These are phyloP conservation scores for Opisthograptis luteolata DNA, from an alignment of 2,888 invertebrate genomes.

Conservation along the genomic window DNA sequence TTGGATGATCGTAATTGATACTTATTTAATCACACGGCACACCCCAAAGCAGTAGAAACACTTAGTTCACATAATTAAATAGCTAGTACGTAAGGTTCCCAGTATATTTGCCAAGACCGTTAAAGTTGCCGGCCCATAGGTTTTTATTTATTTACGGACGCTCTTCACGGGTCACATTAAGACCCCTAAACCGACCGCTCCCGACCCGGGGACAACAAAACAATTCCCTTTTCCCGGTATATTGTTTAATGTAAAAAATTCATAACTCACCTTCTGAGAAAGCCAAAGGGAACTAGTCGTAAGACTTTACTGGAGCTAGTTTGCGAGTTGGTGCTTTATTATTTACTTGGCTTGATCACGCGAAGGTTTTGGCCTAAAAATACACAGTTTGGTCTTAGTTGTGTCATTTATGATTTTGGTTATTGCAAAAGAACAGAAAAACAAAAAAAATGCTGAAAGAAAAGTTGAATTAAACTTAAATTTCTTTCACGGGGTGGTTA, in stretches of 20 bases:
- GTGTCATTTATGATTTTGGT: too few species aligned
- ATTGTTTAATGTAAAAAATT: conserved; percentile 38
- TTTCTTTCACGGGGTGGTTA: too few species aligned
- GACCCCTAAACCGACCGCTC: conserved; percentile 35
- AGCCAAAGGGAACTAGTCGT: conserved; percentile 2
- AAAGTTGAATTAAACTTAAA: too few species aligned
- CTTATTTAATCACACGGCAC: conserved; percentile 10
- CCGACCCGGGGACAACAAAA: conserved; percentile 37
- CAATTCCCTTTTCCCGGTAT: conserved; percentile 31
- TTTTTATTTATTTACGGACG: conserved; percentile 40
- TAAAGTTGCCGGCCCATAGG: conserved; percentile 34
- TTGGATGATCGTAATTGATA: too few species aligned
- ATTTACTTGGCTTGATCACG: conserved; percentile 14
- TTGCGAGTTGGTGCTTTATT: conserved; percentile 8
- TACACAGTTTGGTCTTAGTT: too few species aligned
- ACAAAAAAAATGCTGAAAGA: too few species aligned
- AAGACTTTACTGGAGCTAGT: conserved; percentile 11
- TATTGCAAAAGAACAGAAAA: too few species aligned
- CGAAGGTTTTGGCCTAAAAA: not conserved
- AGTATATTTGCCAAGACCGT: conserved; percentile 25
- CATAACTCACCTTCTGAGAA: conserved; percentile 28
- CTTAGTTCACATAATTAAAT: conserved; percentile 24
- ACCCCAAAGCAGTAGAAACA: conserved; percentile 5
- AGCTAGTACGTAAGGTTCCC: conserved; percentile 3
- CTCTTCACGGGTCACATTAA: conserved; percentile 39